Evolutionary conservation across 2,888 invertebrate genomes (phyloP), one percentile per base, ranked within the genome.

Genomic region (Sarcophaga variegata): DNA sequence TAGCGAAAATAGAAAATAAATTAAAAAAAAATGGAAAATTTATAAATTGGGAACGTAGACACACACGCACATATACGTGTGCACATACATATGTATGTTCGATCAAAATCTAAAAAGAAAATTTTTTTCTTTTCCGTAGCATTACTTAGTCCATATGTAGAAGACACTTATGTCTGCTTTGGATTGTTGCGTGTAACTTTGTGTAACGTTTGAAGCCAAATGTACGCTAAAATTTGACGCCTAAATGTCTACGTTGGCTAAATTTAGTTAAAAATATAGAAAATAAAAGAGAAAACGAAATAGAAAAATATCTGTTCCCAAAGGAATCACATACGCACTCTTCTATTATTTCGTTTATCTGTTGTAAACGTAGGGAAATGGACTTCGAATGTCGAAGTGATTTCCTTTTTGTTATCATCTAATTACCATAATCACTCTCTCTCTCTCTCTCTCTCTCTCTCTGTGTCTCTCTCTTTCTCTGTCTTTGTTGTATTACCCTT

Each of bases 201-300:
- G 82, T 66, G 64, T 64, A 81, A 74, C 69, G 83, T 77, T 83
- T 49, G 64, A 67, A 79, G 81, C 83, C 87, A 87, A 81, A 79
- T 84, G 78, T 79, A 81, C 81, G 81, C 75, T 59, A 85, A 81
- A 80, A 72, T 72, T 86, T 88, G 88, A 78, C 88, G 88, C 89
- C 87, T 88, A 81, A 83, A 85, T 88, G 87, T 88, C 88, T 88
- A 71, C 83, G 85, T 54, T 81, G 78, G 77, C 82, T 86, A 86
- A 88, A 85, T 89, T 86, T 86, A 86, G 80, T 88, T 83, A 86
- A 77, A 83, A 74, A 62, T n/a, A 60, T n/a, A 60, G 22, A 20
- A 72, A 11, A 20, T 45, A 22, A 25, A 64, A 4, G 45, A 60
- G 10, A 75, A 37, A 63, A 75, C 11, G 27, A 54, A 11, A 66